phyloP scores from a whole-genome alignment of 2,797 vertebrate genomes.

The Craterocephalus amniculus region DNA sequence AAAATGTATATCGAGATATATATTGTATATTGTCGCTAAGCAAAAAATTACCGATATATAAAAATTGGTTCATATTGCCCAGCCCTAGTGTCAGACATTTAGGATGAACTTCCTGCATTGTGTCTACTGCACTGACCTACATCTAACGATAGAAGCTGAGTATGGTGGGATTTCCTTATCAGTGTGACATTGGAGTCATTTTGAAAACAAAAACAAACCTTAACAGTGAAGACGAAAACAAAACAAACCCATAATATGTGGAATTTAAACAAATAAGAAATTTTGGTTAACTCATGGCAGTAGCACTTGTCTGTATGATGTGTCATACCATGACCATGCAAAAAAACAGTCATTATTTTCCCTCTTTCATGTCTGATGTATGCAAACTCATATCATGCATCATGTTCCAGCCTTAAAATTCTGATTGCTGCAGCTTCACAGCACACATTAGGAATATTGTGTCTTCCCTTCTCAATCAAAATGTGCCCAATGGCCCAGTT shows the following conservation, averaged over 20 bases:
- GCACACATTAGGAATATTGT: not conserved
- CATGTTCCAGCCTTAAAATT: not conserved
- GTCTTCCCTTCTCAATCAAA: not conserved
- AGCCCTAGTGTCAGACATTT: too few species aligned
- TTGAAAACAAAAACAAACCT: too few species aligned
- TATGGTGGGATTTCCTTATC: not conserved
- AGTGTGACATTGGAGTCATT: too few species aligned
- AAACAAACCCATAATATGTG: too few species aligned
- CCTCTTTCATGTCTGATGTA: not conserved
- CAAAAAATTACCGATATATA: too few species aligned
- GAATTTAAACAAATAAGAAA: too few species aligned
- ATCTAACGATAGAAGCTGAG: not conserved
- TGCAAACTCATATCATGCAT: not conserved
- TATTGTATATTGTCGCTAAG: too few species aligned
- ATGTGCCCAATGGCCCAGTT: not conserved
- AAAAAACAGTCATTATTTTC: not conserved
- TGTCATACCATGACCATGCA: not conserved
- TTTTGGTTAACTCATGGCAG: not conserved
- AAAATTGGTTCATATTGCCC: too few species aligned
- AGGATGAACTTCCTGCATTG: too few species aligned
- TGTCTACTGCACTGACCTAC: too few species aligned
- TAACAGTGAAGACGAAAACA: too few species aligned
- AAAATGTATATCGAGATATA: too few species aligned
- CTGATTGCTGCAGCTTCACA: not conserved
- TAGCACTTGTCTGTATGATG: not conserved